Evolutionary conservation across 2,797 vertebrate species (phyloP), one percentile per base, ranked within the genome.

Genomic region (Graptemys geographica): DNA sequence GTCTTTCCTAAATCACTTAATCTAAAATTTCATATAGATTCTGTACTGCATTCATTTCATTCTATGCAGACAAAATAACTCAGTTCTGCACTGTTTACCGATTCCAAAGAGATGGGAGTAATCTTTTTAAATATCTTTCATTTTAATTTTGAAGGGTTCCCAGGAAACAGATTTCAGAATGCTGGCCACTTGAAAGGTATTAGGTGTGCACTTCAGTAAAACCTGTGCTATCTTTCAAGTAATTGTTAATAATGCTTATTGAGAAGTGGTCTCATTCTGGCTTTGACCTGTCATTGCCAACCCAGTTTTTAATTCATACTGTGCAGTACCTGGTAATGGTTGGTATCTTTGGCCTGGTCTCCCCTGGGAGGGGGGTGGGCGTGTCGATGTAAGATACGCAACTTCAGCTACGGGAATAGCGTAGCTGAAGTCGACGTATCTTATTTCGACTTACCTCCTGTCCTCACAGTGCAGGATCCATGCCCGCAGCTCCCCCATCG

Each of bases 61-160:
- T 5, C 49, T n/a, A 31, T 47, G 41, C 6, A 8, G 88, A 87
- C 37, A 56, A 84, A 84, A 90, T 49, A 2, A 5, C 81, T 82
- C 25, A 18, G 27, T 11, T 55, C 41, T 78, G 27, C 27, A 78
- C 55, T 59, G 31, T 49, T 55, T 18, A 31, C 25, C 81, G 49
- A 59, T 59, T 6, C 1, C 2, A 79, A 79, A 6, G 16, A 65
- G 2, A 74, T 51, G 44, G 78, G 90, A 92, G 1, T 1, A 52
- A 83, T 0, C 0, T 16, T 65, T 83, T 37, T 76, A 84, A 37
- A 0, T n/a, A n/a, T 81, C 16, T 23, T 91, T 2, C 7, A 1
- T 2, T 80, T 83, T 28, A 28, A 79, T 84, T 84, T 86, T 92
- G 25, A 84, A 87, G n/a, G 10, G 53, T 47, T 72, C 19, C 5